phyloP scores from a whole-genome alignment of 2,113 vertebrate genomes.

The Cercopithecus mona region DNA sequence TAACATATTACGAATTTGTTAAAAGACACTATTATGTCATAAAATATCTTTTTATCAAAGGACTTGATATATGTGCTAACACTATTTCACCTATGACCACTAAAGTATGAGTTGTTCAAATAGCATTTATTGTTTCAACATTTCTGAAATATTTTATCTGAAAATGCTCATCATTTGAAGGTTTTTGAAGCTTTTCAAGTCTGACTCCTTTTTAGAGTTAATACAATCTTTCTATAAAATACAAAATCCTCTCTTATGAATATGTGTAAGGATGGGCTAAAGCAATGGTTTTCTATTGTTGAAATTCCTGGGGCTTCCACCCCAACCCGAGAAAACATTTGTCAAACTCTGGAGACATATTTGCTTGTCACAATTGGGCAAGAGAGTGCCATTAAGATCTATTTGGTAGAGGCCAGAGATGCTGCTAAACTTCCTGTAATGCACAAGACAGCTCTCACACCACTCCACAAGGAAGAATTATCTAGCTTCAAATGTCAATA shows the following conservation, averaged over 20 bases:
- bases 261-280: background rate
- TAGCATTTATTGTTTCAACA: background rate
- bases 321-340: background rate
- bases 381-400: background rate
- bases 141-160: background rate
- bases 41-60: background rate
- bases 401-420: background rate
- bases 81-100: background rate
- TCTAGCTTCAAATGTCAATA: background rate
- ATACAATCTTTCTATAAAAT: background rate
- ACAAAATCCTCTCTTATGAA: background rate
- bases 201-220: background rate
- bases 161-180: background rate
- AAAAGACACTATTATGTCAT: background rate
- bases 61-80: background rate
- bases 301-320: no score
- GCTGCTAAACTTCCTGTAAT: background rate
- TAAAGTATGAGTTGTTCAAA: background rate
- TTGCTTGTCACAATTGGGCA: background rate
- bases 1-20: background rate
- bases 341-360: background rate
- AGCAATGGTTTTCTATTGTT: background rate
- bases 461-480: background rate
- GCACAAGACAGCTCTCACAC: background rate
- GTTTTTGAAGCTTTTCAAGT: background rate